Evolutionary conservation across 2,888 invertebrate species (phyloP).

Genomic region (Oithona nana): DNA sequence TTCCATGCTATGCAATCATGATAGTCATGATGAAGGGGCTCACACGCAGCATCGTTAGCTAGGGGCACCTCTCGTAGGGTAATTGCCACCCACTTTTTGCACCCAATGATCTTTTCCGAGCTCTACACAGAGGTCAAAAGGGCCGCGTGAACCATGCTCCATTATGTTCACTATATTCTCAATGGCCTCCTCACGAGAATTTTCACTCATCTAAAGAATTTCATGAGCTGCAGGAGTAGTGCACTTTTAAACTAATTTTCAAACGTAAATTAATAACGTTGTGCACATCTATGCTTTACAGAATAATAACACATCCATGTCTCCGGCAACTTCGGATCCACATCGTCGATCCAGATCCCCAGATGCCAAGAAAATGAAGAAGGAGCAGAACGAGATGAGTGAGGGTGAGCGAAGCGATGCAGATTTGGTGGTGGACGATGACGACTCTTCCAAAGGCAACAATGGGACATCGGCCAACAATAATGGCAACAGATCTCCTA

Average conservation of each 20-base stretch:
- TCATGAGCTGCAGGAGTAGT: background rate
- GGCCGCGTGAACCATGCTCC: background rate
- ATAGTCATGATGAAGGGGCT: conserved; percentile 1
- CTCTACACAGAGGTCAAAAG: background rate
- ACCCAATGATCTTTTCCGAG: background rate
- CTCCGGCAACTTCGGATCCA: background rate
- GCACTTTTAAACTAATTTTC: background rate
- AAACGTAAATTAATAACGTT: background rate
- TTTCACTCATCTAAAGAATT: no score
- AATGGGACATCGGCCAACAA: background rate
- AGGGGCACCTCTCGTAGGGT: background rate
- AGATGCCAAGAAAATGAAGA: conserved; percentile 4
- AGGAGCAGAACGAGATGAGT: conserved; percentile 8
- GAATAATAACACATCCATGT: background rate
- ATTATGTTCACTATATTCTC: no score
- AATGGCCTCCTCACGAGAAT: no score
- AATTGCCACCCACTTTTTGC: background rate
- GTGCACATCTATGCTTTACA: background rate
- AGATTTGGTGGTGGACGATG: conserved; percentile 17
- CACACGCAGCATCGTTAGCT: background rate
- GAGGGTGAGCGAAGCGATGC: conserved; percentile 14
- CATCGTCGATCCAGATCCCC: background rate
- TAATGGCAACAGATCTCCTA: background rate
- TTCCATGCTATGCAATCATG: background rate
- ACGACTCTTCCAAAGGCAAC: background rate